Base-by-base conservation (phyloP, 1,140 invertebrate species). In the Aphidius ervi region DNA sequence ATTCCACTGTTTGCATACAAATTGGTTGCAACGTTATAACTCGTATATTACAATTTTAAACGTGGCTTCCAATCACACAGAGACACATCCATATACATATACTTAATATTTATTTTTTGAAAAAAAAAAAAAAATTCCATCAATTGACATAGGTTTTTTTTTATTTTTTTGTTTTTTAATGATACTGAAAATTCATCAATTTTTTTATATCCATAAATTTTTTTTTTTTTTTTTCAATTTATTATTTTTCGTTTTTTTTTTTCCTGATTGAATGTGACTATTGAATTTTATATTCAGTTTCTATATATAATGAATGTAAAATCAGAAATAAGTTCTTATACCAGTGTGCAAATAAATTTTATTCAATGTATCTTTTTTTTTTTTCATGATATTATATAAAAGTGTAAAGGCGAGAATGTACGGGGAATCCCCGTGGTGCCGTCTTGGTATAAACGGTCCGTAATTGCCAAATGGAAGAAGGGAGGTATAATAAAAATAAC, bases 381-480 rank as follows among this genome's bases (percentile, higher is more conserved):
- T 41, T 42, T 43, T 39, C 46, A 9, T 41, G 8, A n/a, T 40
- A 49, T 10, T 47, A n/a, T 47, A 5, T 20, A 47, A 5, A 47
- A 9, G 47, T n/a, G 5, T 6, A 31, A 50, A 31, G 8, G 37
- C 40, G 47, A 58, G 40, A 48, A 9, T 41, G 37, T 48, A 39
- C 49, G 4, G 53, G 53, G 53, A 55, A 58, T 49, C 61, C 61
- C 61, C 41, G 56, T 46, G 61, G 61, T 62, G 61, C 58, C 57
- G 57, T 46, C 58, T 57, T 56, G 23, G 56, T 58, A 61, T 65
- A 65, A 62, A 62, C 59, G 61, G 61, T 49, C 55, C 64, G 61
- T 65, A 65, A 65, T 65, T 65, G 64, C 55, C 60, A 46, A 46
- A 58, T 49, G 57, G 58, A 61, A 49, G 43, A 50, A 40, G 52